Evolutionary conservation across 2,797 vertebrate genomes (phyloP).

Genomic region (Natrix natrix): DNA sequence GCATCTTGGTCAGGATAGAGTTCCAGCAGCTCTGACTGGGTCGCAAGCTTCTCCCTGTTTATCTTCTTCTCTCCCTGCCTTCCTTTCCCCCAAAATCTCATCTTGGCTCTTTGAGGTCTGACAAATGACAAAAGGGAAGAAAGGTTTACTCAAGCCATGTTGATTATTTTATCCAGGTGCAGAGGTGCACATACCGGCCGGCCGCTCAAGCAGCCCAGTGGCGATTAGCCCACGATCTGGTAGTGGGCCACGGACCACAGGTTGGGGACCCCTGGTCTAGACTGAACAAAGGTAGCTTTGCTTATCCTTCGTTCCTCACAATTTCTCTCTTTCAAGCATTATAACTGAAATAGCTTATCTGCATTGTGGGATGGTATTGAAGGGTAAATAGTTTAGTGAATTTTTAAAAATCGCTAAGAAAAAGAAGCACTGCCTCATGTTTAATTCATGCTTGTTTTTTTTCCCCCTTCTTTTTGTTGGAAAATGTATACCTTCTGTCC

Average conservation of each 20-base stretch:
- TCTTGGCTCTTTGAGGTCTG: slow-evolving; percentile 82
- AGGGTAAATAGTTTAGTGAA: neutral
- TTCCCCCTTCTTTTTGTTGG: neutral
- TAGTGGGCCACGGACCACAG: too few relatives aligned
- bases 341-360: neutral
- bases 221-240: too few relatives aligned
- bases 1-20: slow-evolving; percentile 54
- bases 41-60: slow-evolving; percentile 79
- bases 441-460: neutral
- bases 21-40: slow-evolving; percentile 77
- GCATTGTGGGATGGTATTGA: too few relatives aligned
- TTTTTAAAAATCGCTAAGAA: too few relatives aligned
- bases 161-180: neutral
- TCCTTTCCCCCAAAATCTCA: slow-evolving; percentile 94
- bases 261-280: neutral
- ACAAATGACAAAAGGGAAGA: slow-evolving; percentile 4
- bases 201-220: neutral
- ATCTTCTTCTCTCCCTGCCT: slow-evolving; percentile 91
- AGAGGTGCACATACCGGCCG: too few relatives aligned
- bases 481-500: slow-evolving; percentile 82
- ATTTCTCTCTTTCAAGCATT: neutral
- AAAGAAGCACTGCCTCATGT: neutral
- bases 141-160: neutral
- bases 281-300: neutral
- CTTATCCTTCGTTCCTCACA: too few relatives aligned